phyloP scores from a whole-genome alignment of 2,113 vertebrate species.

The Hippotragus niger region DNA sequence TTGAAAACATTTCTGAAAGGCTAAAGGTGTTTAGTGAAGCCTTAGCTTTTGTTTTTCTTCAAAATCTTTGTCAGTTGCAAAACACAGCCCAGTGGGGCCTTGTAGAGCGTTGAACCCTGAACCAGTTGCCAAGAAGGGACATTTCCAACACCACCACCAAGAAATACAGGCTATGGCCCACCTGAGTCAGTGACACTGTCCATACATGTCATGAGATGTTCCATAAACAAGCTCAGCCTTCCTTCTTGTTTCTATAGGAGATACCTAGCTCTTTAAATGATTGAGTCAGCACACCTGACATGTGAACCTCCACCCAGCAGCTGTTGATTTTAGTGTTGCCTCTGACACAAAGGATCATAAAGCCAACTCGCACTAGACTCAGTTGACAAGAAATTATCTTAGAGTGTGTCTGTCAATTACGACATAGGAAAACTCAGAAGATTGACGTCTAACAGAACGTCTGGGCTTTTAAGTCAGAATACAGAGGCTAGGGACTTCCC shows the following conservation, averaged over 20 bases:
- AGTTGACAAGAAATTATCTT: not conserved
- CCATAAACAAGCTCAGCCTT: not conserved
- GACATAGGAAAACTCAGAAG: not conserved
- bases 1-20: not conserved
- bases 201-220: fast-evolving
- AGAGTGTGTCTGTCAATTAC: fast-evolving
- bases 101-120: not conserved
- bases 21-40: not conserved
- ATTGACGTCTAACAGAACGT: not conserved
- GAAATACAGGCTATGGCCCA: fast-evolving
- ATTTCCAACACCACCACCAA: not conserved
- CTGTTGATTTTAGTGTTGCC: not conserved
- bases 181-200: too few species aligned
- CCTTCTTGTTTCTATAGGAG: not conserved
- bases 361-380: fast-evolving
- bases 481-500: not conserved
- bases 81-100: not conserved
- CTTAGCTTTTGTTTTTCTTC: not conserved
- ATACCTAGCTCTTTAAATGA: not conserved
- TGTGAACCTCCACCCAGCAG: fast-evolving
- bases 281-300: fast-evolving
- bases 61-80: not conserved
- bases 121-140: not conserved
- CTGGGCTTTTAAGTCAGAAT: not conserved
- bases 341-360: not conserved